Evolutionary conservation across 2,797 vertebrate species (phyloP).

Genomic region (Melanotaenia trifasciata): DNA sequence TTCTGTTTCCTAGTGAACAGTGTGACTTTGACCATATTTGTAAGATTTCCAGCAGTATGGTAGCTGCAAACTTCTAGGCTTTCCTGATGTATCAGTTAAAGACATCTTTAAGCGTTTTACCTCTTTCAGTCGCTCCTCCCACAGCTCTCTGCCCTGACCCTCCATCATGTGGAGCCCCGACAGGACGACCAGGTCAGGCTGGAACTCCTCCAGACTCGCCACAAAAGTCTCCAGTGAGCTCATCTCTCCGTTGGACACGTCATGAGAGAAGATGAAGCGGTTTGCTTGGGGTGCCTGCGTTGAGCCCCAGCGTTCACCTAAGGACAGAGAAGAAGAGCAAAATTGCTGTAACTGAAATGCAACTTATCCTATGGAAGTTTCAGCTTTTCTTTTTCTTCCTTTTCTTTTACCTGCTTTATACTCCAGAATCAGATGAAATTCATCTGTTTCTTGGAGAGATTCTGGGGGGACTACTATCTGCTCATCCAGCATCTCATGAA

Average conservation of each 20-base stretch:
- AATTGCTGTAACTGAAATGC: not conserved
- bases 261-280: constrained; percentile 99
- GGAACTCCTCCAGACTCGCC: constrained; percentile 94
- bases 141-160: constrained; percentile 89
- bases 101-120: constrained; percentile 63
- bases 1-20: not conserved
- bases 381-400: not conserved
- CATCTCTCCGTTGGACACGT: constrained; percentile 93
- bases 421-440: constrained; percentile 97
- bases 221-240: constrained; percentile 93
- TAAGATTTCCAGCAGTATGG: not conserved
- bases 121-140: constrained; percentile 90
- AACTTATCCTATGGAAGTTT: not conserved
- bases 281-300: constrained; percentile 92
- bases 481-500: constrained; percentile 94
- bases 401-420: constrained; percentile 88
- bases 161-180: constrained; percentile 99
- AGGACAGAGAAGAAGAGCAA: constrained; percentile 12
- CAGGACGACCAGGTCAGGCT: constrained; percentile 93
- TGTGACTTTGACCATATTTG: not conserved
- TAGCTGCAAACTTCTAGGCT: not conserved
- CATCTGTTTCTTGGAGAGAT: constrained; percentile 93
- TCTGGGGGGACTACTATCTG: constrained; percentile 92
- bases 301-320: constrained; percentile 92
- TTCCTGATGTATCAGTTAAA: not conserved